These are phyloP conservation scores for Rhadinocentrus ornatus DNA, from an alignment of 2,797 vertebrate genomes.

Conservation along the genomic window DNA sequence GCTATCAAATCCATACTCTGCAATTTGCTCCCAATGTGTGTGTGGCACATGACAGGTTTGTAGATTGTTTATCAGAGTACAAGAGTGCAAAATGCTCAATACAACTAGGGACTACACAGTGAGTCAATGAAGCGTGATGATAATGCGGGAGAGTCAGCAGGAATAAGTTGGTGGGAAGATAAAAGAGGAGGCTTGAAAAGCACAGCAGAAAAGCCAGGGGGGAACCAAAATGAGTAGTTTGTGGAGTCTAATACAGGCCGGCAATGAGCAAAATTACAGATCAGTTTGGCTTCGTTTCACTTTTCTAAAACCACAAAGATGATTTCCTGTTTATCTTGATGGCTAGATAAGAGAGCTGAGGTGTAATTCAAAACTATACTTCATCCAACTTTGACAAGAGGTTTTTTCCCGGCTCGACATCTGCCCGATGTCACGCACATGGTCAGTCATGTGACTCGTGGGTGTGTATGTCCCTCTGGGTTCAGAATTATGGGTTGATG, in stretches of 20 bases:
- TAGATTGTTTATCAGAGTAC: constrained; percentile 56
- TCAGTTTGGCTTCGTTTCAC: constrained; percentile 60
- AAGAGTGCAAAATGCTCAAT: constrained; percentile 39
- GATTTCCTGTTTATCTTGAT: constrained; percentile 72
- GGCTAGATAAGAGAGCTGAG: constrained; percentile 32
- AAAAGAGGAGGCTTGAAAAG: constrained; percentile 38
- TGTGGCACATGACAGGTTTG: constrained; percentile 47
- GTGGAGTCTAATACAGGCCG: constrained; percentile 59
- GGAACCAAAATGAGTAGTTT: constrained; percentile 61
- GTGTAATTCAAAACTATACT: constrained; percentile 52
- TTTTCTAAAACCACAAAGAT: constrained; percentile 48
- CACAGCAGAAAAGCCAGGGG: constrained; percentile 31
- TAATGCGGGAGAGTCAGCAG: constrained; percentile 45
- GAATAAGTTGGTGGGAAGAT: constrained; percentile 42
- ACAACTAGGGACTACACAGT: constrained; percentile 27
- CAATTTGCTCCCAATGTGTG: constrained; percentile 36
- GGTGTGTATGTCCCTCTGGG: constrained; percentile 35
- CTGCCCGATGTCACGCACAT: constrained; percentile 34
- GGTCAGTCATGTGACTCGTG: constrained; percentile 47
- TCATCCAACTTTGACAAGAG: constrained; percentile 47
- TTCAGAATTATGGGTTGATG: constrained; percentile 35
- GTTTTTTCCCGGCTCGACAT: constrained; percentile 46
- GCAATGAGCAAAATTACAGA: constrained; percentile 74
- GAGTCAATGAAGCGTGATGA: constrained; percentile 50
- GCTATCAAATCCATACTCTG: constrained; percentile 21